phyloP scores from a whole-genome alignment of 2,797 vertebrate genomes.

The Loriculus beryllinus region DNA sequence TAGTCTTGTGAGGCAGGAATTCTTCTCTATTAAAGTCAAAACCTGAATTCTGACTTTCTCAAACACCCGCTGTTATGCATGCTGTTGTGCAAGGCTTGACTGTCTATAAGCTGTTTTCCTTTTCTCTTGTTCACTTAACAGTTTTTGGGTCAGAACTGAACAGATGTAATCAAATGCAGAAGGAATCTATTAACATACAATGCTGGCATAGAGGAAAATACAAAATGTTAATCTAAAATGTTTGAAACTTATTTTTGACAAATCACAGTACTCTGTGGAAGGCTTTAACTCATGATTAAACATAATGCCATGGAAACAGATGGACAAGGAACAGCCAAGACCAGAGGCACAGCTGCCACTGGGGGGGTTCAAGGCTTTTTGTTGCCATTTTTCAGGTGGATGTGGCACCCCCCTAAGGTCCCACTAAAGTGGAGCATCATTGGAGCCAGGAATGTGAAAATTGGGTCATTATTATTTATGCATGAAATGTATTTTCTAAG shows the following conservation, averaged over 20 bases:
- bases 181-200: background rate
- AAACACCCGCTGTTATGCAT: background rate
- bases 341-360: background rate
- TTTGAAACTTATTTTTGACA: background rate
- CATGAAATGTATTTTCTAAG: background rate
- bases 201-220: background rate
- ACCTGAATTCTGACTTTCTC: background rate
- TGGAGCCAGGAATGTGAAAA: background rate
- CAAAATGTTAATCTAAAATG: accelerated
- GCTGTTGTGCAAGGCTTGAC: background rate
- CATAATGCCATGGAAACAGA: background rate
- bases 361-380: background rate
- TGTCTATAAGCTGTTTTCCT: background rate
- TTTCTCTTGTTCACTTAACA: background rate
- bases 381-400: background rate
- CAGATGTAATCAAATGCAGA: background rate
- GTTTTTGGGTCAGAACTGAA: background rate
- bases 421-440: background rate
- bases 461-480: background rate
- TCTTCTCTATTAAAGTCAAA: background rate
- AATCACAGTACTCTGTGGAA: background rate
- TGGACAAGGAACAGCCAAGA: background rate
- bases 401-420: background rate
- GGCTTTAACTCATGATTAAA: background rate
- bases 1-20: background rate